Conservation (phyloP, 2,113 vertebrate species). For the Pseudorasbora parva region DNA sequence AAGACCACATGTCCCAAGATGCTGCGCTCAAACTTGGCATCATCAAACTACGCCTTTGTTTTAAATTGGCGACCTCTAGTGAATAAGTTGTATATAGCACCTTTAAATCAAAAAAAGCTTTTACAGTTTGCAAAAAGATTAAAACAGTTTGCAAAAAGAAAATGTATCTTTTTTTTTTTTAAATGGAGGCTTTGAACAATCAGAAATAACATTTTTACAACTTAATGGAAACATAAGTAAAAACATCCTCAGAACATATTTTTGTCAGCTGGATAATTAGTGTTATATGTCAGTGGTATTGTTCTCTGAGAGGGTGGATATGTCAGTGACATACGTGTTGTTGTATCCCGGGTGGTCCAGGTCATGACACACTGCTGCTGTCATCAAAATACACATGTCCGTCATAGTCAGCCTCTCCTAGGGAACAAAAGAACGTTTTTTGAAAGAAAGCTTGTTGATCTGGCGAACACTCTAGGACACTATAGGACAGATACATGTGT, state of each 20-base stretch:
- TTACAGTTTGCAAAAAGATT: no score
- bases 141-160: no score
- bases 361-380: conserved; percentile 94
- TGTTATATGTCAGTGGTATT: background rate
- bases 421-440: conserved; percentile 40
- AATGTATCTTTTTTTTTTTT: no score
- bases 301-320: background rate
- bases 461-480: background rate
- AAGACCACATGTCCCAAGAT: no score
- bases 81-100: no score
- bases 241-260: no score
- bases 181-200: no score
- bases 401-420: conserved; percentile 89
- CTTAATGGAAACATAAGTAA: background rate
- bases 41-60: no score
- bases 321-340: conserved; percentile 84
- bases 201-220: background rate
- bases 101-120: no score
- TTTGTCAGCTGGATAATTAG: background rate
- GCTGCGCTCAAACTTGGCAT: no score
- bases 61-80: no score
- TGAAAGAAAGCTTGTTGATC: background rate
- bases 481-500: background rate
- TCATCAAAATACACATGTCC: conserved; percentile 93
- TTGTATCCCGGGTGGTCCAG: conserved; percentile 97